Base-by-base conservation (phyloP, 2,113 vertebrate genomes). In the Myotis yumanensis region DNA sequence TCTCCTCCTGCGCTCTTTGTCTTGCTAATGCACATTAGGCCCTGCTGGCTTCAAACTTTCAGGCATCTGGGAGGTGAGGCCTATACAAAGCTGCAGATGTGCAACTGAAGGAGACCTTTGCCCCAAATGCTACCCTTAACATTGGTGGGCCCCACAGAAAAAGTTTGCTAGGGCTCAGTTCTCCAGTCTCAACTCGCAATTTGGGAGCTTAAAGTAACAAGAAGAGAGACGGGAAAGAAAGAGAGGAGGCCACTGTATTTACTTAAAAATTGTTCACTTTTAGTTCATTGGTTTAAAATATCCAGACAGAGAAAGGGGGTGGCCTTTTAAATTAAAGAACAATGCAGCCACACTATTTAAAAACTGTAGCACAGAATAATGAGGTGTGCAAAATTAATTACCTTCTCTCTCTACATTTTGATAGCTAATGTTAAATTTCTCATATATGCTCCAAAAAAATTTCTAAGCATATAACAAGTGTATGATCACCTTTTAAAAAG, bases 11-110 rank as follows among this genome's bases (percentile, higher is more conserved):
- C 0, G 22, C 95, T 92, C 97, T 98, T 99, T 99, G 98, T 99
- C 98, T 98, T 99, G 98, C 98, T 98, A 99, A 99, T 98, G 96
- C 98, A 97, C 97, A 98, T 98, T 98, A 98, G 64, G 92, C 85
- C 97, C 97, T 98, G 98, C 98, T 98, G 98, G 98, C 98, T 98
- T 98, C 98, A 98, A 98, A 96, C 98, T 98, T 98, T 98, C 97
- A 99, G 98, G 93, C 97, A 1, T 97, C 98, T 98, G 0, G 22
- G 98, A 98, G 98, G 98, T 99, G 98, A 98, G 98, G 91, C 89
- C 97, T 75, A 94, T 96, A 98, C 97, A 98, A 98, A 98, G 98
- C 98, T 98, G 98, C 98, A 98, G 98, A 98, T 98, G 98, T 98
- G 98, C 97, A 98, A 98, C 97, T 73, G 95, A 96, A 95, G 82